Evolutionary conservation across 53 echinoderm and acorn worm species (phyloP), one percentile per base, ranked within the genome.

Genomic region (Henricia sp.): DNA sequence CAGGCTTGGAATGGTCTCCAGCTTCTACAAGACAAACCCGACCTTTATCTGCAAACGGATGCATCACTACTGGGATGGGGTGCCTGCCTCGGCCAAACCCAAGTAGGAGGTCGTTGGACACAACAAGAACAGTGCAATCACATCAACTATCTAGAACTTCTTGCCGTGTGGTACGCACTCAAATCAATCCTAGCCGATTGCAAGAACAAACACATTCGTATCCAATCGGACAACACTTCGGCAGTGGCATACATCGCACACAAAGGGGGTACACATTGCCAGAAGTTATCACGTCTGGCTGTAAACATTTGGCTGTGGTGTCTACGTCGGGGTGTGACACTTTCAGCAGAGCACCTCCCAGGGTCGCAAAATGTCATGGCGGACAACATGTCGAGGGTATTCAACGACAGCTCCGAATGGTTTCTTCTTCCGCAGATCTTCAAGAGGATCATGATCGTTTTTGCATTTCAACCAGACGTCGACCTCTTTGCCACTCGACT

Each of bases 51-150:
- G 1, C 69, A 69, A 21, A 69, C 69, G 2, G 44, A 43, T 44
- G 25, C 69, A 69, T 69, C 69, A 20, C 21, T 42, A 26, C 21
- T 24, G 27, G 44, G 69, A 23, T 69, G 69, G 69, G 69, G 69
- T 25, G 69, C 69, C 14, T 67, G 67, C 38, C 1, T 37, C 37
- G 67, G 3, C 19, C 36, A 16, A 36, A 14, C n/a, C 17, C 3
- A 67, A 25, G 38, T 24, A 24, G 67, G 67, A 19, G 38, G 37
- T 17, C 38, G 38, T 14, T 67, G 69, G 69, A 69, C 9, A 21
- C 41, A 6, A 2, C 38, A 59, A 59, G 60, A 59, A 26, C 14
- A 25, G 28, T 29, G 4, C 30, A 25, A 6, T 29, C 60, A 59
- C 60, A 59, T 59, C 60, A 26, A 59, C 19, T 29, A 54, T n/a